Base-by-base conservation (phyloP, 2,113 vertebrate species). In the Oxyruncus cristatus region DNA sequence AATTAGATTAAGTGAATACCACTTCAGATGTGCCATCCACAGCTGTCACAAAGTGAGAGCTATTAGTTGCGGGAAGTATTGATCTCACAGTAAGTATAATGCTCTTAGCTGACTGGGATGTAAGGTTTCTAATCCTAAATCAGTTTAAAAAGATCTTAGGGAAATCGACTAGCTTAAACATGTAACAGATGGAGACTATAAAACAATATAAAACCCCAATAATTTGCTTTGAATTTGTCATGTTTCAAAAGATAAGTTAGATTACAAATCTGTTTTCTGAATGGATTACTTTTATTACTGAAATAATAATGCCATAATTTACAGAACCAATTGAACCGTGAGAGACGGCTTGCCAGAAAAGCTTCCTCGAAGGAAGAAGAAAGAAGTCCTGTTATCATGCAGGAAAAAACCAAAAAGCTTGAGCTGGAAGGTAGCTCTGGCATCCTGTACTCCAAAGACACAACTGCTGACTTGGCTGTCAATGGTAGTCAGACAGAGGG, bases 401-500 rank as follows among this genome's bases (percentile, higher is more conserved):
- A 96, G 24, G 97, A 93, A 67, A 98, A 97, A 79, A 93, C 0
- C 86, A 97, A 97, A 86, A 92, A 90, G 63, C 32, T 35, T 24
- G 95, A 97, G 58, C 53, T 27, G 28, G 95, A 90, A 55, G 89
- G 74, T 14, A 68, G 85, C 77, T 91, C 95, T 79, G 91, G 84
- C 0, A 0, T 42, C 26, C 65, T 32, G 9, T 59, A 35, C 68
- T 12, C 92, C 63, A 93, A 61, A 44, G 68, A 86, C 9, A 16
- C 55, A 2, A 7, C 18, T 14, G 70, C 58, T 0, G 97, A 97
- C 23, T 88, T 50, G 0, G 63, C 97, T 2, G 92, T 97, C 13
- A 97, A 97, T 4, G 98, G 98, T 33, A 99, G 99, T 94, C 98
- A 98, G n/a, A 98, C 98, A 0, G 99, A 99, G 1, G 98, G 97